These are phyloP conservation scores for Apostichopus japonicus DNA, from an alignment of 35 echinoderm and acorn worm genomes.

Conservation along the genomic window DNA sequence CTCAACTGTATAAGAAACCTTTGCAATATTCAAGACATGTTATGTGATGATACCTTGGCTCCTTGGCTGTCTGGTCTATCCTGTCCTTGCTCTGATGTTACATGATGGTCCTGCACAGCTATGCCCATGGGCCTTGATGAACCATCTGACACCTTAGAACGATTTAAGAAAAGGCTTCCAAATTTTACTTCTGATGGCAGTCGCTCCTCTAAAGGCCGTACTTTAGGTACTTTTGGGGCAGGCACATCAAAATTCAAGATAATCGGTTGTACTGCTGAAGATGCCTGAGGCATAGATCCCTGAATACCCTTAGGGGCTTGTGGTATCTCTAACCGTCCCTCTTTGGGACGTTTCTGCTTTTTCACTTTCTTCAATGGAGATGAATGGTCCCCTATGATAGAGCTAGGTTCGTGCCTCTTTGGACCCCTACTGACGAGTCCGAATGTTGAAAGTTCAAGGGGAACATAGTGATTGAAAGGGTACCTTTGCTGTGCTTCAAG, in stretches of 20 bases:
- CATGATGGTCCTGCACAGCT: conserved; percentile 41
- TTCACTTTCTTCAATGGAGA: conserved; percentile 20
- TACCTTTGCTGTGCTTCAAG: conserved; percentile 4
- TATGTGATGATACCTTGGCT: neutral
- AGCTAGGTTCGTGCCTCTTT: conserved; percentile 45
- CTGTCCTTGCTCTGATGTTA: conserved; percentile 35
- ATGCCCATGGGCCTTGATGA: neutral
- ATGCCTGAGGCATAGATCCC: conserved; percentile 4
- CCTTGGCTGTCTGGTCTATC: conserved; percentile 42
- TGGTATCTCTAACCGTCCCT: conserved; percentile 39
- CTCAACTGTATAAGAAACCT: too few relatives aligned
- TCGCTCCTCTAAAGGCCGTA: conserved; percentile 55
- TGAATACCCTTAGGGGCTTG: conserved; percentile 39
- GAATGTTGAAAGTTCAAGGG: conserved; percentile 8
- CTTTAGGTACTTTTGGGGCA: conserved; percentile 62
- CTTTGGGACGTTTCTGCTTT: conserved; percentile 30
- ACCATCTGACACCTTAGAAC: neutral
- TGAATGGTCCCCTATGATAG: conserved; percentile 11
- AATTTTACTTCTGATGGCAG: conserved; percentile 41
- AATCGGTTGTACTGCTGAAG: conserved; percentile 69
- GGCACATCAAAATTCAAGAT: conserved; percentile 92
- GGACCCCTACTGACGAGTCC: neutral
- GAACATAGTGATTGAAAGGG: conserved; percentile 41
- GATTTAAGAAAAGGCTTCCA: neutral
- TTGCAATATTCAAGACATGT: too few relatives aligned